These are phyloP conservation scores for Leptosomus discolor DNA, from an alignment of 2,113 vertebrate species.

Conservation along the genomic window DNA sequence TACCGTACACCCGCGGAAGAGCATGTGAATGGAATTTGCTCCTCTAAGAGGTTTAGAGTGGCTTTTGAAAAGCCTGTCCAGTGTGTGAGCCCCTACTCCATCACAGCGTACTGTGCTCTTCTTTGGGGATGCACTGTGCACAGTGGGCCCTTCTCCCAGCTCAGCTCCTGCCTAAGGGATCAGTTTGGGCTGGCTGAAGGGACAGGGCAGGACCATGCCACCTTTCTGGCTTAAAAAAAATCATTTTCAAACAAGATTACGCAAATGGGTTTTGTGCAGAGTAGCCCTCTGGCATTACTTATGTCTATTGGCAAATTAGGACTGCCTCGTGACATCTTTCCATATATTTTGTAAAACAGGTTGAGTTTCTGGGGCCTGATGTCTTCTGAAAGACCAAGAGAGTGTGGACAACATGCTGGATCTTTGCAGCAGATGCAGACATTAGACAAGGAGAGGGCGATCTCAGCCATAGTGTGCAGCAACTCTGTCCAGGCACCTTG, in stretches of 20 bases:
- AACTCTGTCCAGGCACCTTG: too few species aligned
- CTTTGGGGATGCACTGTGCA: background rate
- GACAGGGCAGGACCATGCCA: background rate
- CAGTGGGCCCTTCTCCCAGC: background rate
- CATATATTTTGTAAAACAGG: background rate
- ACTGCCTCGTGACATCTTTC: accelerated
- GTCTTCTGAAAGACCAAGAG: background rate
- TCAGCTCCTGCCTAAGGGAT: background rate
- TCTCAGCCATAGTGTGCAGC: background rate
- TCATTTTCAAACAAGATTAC: background rate
- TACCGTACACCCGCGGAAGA: background rate
- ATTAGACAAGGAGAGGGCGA: too few species aligned
- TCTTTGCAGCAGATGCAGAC: background rate
- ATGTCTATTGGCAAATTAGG: background rate
- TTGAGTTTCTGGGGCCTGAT: background rate
- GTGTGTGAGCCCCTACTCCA: background rate
- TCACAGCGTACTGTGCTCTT: background rate
- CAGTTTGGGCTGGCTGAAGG: background rate
- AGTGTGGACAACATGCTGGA: accelerated
- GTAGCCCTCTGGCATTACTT: too few species aligned
- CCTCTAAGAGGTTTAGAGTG: background rate
- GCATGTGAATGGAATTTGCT: background rate
- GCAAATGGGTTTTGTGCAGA: background rate
- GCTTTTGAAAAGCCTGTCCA: background rate
- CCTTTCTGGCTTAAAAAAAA: background rate